Conservation (phyloP, 2,797 vertebrate genomes). For the Miichthys miiuy region DNA sequence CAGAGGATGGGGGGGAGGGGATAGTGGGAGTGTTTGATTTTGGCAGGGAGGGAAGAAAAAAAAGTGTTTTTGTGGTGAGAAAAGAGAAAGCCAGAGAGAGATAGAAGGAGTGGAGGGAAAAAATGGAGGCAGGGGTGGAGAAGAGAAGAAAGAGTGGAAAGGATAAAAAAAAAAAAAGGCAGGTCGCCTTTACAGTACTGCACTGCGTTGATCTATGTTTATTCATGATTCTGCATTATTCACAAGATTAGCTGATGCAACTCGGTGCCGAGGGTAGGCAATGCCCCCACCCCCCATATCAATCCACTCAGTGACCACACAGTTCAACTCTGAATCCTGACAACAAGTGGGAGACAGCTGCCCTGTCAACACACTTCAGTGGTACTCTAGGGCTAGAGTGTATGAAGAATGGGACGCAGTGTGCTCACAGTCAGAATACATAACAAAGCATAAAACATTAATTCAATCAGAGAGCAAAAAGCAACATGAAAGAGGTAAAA, state of each 20-base stretch:
- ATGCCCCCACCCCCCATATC: constrained; percentile 46
- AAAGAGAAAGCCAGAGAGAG: constrained; percentile 44
- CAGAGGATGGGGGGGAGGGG: constrained; percentile 46
- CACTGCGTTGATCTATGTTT: constrained; percentile 70
- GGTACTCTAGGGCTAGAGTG: constrained; percentile 10
- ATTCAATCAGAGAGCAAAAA: constrained; percentile 68
- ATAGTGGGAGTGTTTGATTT: constrained; percentile 68
- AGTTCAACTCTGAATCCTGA: constrained; percentile 51
- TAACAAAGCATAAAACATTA: constrained; percentile 70
- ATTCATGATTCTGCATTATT: constrained; percentile 83
- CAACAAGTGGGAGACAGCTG: constrained; percentile 62
- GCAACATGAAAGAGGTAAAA: constrained; percentile 65
- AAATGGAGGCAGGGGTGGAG: constrained; percentile 44
- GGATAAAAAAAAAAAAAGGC: constrained; percentile 15
- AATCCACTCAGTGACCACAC: constrained; percentile 67
- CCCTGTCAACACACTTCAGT: constrained; percentile 45
- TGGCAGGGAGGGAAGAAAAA: constrained; percentile 49
- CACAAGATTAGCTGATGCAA: constrained; percentile 83
- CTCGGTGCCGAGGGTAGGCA: constrained; percentile 67
- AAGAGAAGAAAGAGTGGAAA: constrained; percentile 34
- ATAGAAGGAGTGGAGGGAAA: constrained; percentile 40
- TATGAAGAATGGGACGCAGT: constrained; percentile 37
- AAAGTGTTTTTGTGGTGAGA: constrained; percentile 52
- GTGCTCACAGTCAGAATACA: constrained; percentile 60
- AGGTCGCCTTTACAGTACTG: constrained; percentile 71